Evolutionary conservation across 2,797 vertebrate species (phyloP), one percentile per base, ranked within the genome.

Genomic region (Sparidentex hasta): DNA sequence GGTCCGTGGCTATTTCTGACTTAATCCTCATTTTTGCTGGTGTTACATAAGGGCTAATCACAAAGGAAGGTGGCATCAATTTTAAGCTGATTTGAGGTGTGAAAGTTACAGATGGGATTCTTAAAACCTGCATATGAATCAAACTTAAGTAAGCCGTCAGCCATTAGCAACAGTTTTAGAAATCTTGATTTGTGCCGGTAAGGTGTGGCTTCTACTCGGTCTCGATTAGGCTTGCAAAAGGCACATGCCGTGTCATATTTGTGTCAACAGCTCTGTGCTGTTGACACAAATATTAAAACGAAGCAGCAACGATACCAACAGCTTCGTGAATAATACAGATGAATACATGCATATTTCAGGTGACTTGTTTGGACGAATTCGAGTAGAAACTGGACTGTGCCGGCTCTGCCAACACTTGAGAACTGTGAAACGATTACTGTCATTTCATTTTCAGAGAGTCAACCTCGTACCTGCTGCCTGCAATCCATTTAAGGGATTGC

Each of bases 401-500:
- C 48, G 27, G 65, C 33, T 58, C 74, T 72, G 16, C 44, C 47
- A 41, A 51, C 55, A 51, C 29, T 46, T 43, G 17, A 46, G 62
- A 67, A 50, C 72, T 77, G 29, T 68, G 64, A 52, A 76, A 68
- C 44, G 43, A 83, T 71, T 25, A 11, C 68, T 74, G 65, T 75
- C 58, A 85, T 54, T 64, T 43, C 44, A 44, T 56, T 29, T 75
- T 61, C 69, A 67, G 48, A 81, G 73, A 66, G 73, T 71, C 29
- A 74, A 61, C 51, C 56, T 72, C 43, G 66, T 41, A 75, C 20
- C 54, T 41, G 78, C 54, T 33, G 7, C 27, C 64, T 57, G 46
- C 50, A 25, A 57, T 66, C 27, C 38, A 41, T 71, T 71, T 72
- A 23, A 82, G 66, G 58, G 68, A 20, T n/a, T 62, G 56, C 65